Evolutionary conservation across 37 sponge, comb jelly and placozoan genomes (phyloP).

Genomic region (Aplysina aerophoba): DNA sequence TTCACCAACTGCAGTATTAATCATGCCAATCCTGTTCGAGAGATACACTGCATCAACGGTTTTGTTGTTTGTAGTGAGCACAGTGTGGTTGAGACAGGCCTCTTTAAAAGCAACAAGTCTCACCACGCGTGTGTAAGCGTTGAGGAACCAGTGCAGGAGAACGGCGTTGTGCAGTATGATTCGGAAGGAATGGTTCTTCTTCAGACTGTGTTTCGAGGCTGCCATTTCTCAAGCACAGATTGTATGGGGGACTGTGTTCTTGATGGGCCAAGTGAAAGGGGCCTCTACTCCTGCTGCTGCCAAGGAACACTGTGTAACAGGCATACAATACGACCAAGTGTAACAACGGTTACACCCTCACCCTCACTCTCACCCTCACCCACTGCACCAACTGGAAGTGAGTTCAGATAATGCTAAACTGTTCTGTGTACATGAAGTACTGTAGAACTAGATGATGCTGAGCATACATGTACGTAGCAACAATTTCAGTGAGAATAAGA

Average conservation of each 20-base stretch:
- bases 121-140: background rate
- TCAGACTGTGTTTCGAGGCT: background rate
- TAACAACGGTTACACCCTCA: background rate
- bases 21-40: background rate
- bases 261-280: background rate
- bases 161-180: background rate
- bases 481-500: background rate
- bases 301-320: background rate
- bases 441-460: no score
- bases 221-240: background rate
- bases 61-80: constrained; percentile 30
- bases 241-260: background rate
- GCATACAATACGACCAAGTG: background rate
- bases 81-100: background rate
- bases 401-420: no score
- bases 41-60: background rate
- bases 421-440: no score
- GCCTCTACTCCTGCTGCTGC: constrained; percentile 21
- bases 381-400: no score
- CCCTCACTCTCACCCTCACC: background rate
- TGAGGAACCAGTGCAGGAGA: background rate
- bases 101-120: background rate
- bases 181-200: background rate
- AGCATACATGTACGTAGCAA: no score
- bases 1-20: constrained; percentile 18